A percentile compares a stretch with the other conserved stretches of the same genome.
Evolutionary conservation across 2,888 invertebrate species (phyloP).

Genomic region (Idaea aversata): DNA sequence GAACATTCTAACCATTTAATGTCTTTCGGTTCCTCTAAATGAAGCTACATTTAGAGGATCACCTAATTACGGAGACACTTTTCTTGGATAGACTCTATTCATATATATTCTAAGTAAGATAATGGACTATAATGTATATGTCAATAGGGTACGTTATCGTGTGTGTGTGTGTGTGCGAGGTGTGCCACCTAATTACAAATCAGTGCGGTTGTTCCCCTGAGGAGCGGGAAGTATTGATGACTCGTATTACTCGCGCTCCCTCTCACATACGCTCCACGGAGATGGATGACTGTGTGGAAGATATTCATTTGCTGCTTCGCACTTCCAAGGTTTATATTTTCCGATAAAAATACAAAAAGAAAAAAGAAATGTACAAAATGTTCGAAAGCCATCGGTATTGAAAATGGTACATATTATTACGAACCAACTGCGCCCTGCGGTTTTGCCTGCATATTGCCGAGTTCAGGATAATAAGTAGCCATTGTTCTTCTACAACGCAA

Average conservation of each 20-base stretch:
- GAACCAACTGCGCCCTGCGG: too few relatives aligned
- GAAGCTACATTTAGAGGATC: conserved; percentile 21
- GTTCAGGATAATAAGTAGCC: too few relatives aligned
- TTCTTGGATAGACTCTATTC: conserved; percentile 16
- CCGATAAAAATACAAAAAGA: not conserved
- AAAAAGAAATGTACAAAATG: not conserved
- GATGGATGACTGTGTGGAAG: not conserved
- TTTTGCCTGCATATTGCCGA: too few relatives aligned
- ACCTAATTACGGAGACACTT: conserved; percentile 28
- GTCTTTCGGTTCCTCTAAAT: conserved; percentile 8
- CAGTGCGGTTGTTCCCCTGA: conserved; percentile 30
- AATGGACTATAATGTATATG: not conserved
- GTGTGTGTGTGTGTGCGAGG: conserved; percentile 10
- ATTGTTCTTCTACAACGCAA: too few relatives aligned
- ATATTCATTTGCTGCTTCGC: conserved; percentile 22
- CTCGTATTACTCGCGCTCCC: conserved; percentile 33
- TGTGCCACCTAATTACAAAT: conserved; percentile 44
- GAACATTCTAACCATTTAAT: conserved; percentile 15
- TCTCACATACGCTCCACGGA: not conserved
- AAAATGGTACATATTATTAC: too few relatives aligned
- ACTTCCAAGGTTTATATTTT: not conserved
- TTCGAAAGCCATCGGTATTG: not conserved
- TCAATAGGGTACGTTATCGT: conserved; percentile 11
- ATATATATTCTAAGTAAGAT: not conserved
- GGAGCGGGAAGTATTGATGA: conserved; percentile 38